phyloP scores from a whole-genome alignment of 2,888 invertebrate species.

The Andrena flavipes region DNA sequence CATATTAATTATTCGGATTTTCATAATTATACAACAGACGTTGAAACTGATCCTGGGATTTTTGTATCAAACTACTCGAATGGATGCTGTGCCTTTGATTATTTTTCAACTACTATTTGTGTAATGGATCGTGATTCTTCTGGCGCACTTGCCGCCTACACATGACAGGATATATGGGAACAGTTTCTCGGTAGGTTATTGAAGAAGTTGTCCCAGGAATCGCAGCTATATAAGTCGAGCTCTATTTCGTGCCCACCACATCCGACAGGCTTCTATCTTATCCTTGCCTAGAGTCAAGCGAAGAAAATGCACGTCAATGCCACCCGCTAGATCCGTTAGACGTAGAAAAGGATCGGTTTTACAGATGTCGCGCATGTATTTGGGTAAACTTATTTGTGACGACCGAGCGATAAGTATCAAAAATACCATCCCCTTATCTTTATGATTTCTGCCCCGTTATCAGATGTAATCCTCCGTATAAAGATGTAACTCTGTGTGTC shows the following conservation, averaged over 20 bases:
- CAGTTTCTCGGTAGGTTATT: background rate
- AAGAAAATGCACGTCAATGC: background rate
- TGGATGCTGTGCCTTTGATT: background rate
- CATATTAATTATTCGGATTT: background rate
- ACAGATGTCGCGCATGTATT: constrained; percentile 15
- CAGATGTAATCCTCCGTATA: constrained; percentile 44
- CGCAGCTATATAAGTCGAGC: background rate
- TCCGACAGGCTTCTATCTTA: background rate
- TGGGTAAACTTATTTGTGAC: constrained; percentile 31
- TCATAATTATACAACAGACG: constrained; percentile 34
- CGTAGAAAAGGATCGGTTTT: constrained; percentile 4
- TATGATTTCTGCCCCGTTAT: constrained; percentile 59
- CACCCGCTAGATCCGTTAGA: background rate
- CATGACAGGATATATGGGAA: background rate
- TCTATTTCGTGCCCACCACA: background rate
- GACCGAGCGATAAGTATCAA: constrained; percentile 55
- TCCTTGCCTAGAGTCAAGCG: background rate
- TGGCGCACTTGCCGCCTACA: background rate
- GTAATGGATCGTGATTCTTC: background rate
- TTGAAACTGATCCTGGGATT: background rate
- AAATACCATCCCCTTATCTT: constrained; percentile 69
- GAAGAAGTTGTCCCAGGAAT: background rate
- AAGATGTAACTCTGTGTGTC: constrained; percentile 39
- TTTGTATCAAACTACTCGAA: background rate
- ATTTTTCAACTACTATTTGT: background rate